Evolutionary conservation across 2,888 invertebrate species (phyloP).

Genomic region (Anaspis maculata): DNA sequence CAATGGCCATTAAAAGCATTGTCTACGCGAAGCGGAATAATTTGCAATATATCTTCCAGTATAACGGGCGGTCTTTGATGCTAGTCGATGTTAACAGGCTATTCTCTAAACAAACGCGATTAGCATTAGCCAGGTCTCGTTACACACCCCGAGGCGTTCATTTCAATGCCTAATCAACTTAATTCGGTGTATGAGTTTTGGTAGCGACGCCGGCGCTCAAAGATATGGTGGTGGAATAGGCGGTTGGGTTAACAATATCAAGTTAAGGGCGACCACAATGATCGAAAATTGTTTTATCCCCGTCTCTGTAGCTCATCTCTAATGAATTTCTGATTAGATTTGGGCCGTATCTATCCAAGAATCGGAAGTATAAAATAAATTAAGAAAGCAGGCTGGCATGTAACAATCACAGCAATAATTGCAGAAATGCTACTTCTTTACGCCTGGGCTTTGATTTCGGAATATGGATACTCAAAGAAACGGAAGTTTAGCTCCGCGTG

Average conservation of each 20-base stretch:
- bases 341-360: too few species aligned
- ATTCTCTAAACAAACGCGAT: slow-evolving; percentile 38
- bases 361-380: too few species aligned
- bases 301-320: too few species aligned
- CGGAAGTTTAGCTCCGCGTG: too few species aligned
- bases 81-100: slow-evolving; percentile 35
- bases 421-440: too few species aligned
- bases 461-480: too few species aligned
- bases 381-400: too few species aligned
- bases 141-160: slow-evolving; percentile 34
- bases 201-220: slow-evolving; percentile 29
- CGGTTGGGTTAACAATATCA: too few species aligned
- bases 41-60: slow-evolving; percentile 27
- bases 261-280: slow-evolving; percentile 28
- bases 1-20: slow-evolving; percentile 22
- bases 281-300: slow-evolving; percentile 18
- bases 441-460: too few species aligned
- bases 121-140: slow-evolving; percentile 36
- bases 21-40: slow-evolving; percentile 28
- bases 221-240: slow-evolving; percentile 36
- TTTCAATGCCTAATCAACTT: slow-evolving; percentile 38
- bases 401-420: too few species aligned
- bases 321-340: too few species aligned
- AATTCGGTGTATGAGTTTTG: slow-evolving; percentile 37
- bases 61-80: slow-evolving; percentile 29